phyloP scores from a whole-genome alignment of 2,888 invertebrate species.

The Scaptomyza caliginosa region DNA sequence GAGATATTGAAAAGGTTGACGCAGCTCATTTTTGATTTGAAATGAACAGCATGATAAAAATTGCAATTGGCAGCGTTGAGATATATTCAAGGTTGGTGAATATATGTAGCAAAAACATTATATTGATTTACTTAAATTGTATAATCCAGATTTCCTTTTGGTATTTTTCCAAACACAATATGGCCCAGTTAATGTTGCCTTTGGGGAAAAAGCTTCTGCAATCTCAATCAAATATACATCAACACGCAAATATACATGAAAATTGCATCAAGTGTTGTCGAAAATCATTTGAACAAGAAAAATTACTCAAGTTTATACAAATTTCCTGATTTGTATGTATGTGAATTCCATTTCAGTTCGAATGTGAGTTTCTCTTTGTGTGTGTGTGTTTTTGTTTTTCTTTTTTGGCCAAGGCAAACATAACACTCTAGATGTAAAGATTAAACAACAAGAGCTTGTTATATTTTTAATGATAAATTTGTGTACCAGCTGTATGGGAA shows the following conservation, averaged over 20 bases:
- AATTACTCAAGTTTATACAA: conserved; percentile 30
- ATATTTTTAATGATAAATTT: conserved; percentile 17
- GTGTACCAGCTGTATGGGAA: conserved; percentile 2
- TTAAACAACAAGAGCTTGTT: background rate
- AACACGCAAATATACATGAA: conserved; percentile 18
- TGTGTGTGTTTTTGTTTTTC: too few relatives aligned
- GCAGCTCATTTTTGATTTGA: background rate
- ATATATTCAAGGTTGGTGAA: too few relatives aligned
- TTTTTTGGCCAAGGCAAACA: conserved; percentile 1
- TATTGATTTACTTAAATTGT: background rate
- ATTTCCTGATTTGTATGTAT: conserved; percentile 1
- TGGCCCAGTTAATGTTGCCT: background rate
- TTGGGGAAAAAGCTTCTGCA: background rate
- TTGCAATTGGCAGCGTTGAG: too few relatives aligned
- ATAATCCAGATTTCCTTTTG: background rate
- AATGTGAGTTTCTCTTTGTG: background rate
- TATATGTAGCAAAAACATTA: too few relatives aligned
- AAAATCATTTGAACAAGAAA: conserved; percentile 35
- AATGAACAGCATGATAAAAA: background rate
- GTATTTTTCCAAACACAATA: too few relatives aligned
- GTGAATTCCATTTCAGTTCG: background rate
- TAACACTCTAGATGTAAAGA: background rate
- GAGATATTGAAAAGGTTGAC: background rate
- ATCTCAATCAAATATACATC: background rate
- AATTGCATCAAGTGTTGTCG: conserved; percentile 28